A percentile compares a stretch with the other conserved stretches of the same genome.
These are phyloP conservation scores for Thunnus albacares DNA, from an alignment of 2,797 vertebrate genomes.

Conservation along the genomic window DNA sequence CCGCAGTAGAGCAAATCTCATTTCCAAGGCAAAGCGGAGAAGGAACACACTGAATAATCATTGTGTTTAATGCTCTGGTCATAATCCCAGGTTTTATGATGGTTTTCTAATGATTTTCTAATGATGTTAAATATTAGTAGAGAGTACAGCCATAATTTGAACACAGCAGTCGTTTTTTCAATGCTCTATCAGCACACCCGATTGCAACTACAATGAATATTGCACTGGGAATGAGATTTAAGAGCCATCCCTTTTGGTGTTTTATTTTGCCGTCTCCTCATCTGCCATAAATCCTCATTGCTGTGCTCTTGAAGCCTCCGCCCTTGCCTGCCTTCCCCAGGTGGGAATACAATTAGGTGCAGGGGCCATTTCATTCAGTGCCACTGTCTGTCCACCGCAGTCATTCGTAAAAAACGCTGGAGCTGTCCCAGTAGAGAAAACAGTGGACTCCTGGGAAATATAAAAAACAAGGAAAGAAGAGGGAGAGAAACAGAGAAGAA, in stretches of 20 bases:
- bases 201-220: slow-evolving; percentile 89
- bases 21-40: slow-evolving; percentile 86
- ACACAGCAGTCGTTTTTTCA: slow-evolving; percentile 83
- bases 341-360: slow-evolving; percentile 89
- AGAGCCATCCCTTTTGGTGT: slow-evolving; percentile 87
- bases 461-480: slow-evolving; percentile 65
- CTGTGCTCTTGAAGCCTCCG: slow-evolving; percentile 80
- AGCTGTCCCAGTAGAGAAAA: slow-evolving; percentile 79
- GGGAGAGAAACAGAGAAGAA: slow-evolving; percentile 59
- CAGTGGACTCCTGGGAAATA: slow-evolving; percentile 83
- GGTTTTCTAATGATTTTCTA: slow-evolving; percentile 92
- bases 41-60: slow-evolving; percentile 90
- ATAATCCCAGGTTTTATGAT: slow-evolving; percentile 92
- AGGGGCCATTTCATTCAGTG: slow-evolving; percentile 87
- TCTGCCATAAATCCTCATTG: slow-evolving; percentile 90
- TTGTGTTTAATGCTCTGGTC: slow-evolving; percentile 91
- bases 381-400: slow-evolving; percentile 83
- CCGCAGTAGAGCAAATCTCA: slow-evolving; percentile 84
- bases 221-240: slow-evolving; percentile 87
- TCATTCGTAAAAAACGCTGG: slow-evolving; percentile 80
- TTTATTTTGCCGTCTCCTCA: slow-evolving; percentile 87
- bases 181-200: slow-evolving; percentile 82
- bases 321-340: slow-evolving; percentile 84
- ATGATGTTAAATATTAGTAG: slow-evolving; percentile 93
- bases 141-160: slow-evolving; percentile 90